Conservation (phyloP, 2,797 vertebrate species). For the Channa striata region DNA sequence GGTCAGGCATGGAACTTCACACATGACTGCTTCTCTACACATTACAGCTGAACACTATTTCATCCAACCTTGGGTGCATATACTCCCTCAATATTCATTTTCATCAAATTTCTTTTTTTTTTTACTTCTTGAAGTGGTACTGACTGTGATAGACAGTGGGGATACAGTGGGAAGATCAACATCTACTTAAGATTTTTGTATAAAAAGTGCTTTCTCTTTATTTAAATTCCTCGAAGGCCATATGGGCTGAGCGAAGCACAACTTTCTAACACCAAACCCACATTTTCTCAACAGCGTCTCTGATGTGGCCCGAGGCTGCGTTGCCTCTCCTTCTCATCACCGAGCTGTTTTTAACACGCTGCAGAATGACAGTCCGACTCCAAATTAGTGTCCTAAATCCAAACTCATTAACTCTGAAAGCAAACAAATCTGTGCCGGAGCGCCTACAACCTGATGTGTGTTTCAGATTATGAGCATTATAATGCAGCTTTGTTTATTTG, state of each 20-base stretch:
- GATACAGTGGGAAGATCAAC: conserved; percentile 36
- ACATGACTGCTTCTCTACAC: conserved; percentile 43
- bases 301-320: conserved; percentile 52
- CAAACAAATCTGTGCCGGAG: conserved; percentile 57
- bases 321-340: conserved; percentile 56
- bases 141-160: conserved; percentile 22
- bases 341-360: conserved; percentile 54
- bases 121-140: conserved; percentile 48
- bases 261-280: conserved; percentile 20
- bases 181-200: conserved; percentile 25
- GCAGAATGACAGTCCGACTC: conserved; percentile 47
- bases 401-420: conserved; percentile 69
- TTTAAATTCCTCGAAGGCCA: conserved; percentile 57
- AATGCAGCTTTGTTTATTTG: conserved; percentile 62
- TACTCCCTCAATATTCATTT: conserved; percentile 67
- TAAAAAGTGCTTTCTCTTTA: conserved; percentile 25
- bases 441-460: conserved; percentile 45
- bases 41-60: conserved; percentile 60
- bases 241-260: conserved; percentile 14
- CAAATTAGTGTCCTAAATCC: conserved; percentile 71
- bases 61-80: conserved; percentile 52
- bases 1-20: conserved; percentile 56
- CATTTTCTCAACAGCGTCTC: conserved; percentile 37
- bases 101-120: conserved; percentile 29
- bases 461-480: conserved; percentile 61